Evolutionary conservation across 2,888 invertebrate species (phyloP).

Genomic region (Romanomermis culicivorax): DNA sequence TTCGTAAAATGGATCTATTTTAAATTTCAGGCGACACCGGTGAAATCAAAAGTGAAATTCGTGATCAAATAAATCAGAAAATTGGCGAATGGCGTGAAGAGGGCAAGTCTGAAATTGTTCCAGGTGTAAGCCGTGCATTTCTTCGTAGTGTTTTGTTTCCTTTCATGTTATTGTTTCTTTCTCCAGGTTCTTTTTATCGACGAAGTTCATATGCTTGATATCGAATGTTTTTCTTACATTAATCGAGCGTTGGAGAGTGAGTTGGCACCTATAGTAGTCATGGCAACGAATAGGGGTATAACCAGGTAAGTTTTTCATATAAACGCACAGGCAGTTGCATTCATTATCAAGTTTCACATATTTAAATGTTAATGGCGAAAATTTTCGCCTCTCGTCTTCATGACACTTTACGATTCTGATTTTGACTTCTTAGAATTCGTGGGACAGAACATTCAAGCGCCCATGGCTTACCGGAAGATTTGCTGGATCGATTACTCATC

Average conservation of each 20-base stretch:
- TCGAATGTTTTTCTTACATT: slow-evolving; percentile 92
- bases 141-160: neutral
- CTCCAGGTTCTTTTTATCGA: slow-evolving; percentile 61
- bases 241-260: slow-evolving; percentile 91
- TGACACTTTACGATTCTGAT: no score
- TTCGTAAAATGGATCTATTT: neutral
- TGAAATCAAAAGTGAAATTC: slow-evolving; percentile 86
- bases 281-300: slow-evolving; percentile 91
- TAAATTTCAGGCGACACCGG: slow-evolving; percentile 72
- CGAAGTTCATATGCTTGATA: slow-evolving; percentile 95
- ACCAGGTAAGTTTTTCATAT: slow-evolving; percentile 36
- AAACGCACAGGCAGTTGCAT: no score
- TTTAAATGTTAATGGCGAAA: neutral
- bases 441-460: slow-evolving; percentile 82
- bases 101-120: slow-evolving; percentile 94
- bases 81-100: slow-evolving; percentile 97
- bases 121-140: slow-evolving; percentile 43
- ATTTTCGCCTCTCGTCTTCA: no score
- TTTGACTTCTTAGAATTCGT: slow-evolving; percentile 48
- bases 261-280: slow-evolving; percentile 87
- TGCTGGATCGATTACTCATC: slow-evolving; percentile 48
- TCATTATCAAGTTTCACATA: neutral
- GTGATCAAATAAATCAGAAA: slow-evolving; percentile 91
- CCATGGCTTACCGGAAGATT: slow-evolving; percentile 88
- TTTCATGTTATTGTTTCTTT: neutral